Evolutionary conservation across 2,797 vertebrate genomes (phyloP), one percentile per base, ranked within the genome.

Genomic region (Labroides dimidiatus): DNA sequence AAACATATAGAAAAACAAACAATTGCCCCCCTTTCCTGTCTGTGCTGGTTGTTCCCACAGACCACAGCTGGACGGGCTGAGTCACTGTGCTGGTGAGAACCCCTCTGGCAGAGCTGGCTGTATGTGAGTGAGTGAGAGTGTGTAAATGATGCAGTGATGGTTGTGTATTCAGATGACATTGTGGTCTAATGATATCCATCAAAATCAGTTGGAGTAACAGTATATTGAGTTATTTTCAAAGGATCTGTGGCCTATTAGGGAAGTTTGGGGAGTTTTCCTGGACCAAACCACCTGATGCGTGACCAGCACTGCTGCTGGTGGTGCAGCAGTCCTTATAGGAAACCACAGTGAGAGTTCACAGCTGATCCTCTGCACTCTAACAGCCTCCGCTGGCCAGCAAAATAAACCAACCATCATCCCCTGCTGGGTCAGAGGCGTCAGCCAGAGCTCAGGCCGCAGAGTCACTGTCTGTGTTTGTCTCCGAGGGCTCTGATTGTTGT

Each of bases 11-110:
- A 74, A 8, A 65, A 41, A 75, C 12, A 62, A 23, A 65, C 45
- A 67, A 49, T 27, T 64, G 58, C 47, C 69, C 64, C 64, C 67
- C 72, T 73, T 81, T 82, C 82, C 86, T 86, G 79, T 33, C 72
- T 51, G 58, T 41, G 68, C 16, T 55, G 59, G 33, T 49, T 16
- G 64, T 81, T 89, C 80, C 72, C 75, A 82, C 76, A 83, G 67
- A 84, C 82, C 84, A 64, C 69, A 82, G 64, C 82, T 64, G 78
- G 75, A 64, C 39, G 45, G 80, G 61, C 67, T 69, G 79, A 86
- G 74, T 82, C 78, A 79, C 71, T 1, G 71, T 3, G 43, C n/a
- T 62, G 84, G 84, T 55, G 66, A 59, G 69, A 80, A 58, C 8
- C 47, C 60, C 66, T 51, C 53, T 21, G 65, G 51, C 20, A 48